A percentile compares a stretch with the other conserved stretches of the same genome.
phyloP scores from a whole-genome alignment of 2,113 vertebrate species.

The Pantherophis guttatus region DNA sequence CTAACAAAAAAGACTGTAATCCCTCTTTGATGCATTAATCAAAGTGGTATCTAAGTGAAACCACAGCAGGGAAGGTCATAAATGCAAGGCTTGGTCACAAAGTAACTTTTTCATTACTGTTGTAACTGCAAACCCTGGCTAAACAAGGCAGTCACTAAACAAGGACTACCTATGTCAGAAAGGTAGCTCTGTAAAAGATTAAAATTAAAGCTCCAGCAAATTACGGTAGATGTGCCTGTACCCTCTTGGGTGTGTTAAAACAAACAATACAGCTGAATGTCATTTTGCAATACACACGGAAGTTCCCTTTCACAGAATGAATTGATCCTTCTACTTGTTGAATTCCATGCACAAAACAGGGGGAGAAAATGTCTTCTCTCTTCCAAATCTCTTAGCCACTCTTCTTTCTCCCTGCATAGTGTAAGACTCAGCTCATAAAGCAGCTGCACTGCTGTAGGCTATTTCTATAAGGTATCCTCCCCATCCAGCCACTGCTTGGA shows the following conservation, averaged over 20 bases:
- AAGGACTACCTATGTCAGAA: neutral
- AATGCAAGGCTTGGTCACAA: neutral
- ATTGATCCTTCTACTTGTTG: neutral
- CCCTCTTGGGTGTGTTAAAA: neutral
- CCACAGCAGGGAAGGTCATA: neutral
- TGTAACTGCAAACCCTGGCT: neutral
- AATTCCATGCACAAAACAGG: neutral
- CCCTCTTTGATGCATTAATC: neutral
- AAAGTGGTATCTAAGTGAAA: neutral
- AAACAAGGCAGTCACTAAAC: neutral
- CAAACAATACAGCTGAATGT: neutral
- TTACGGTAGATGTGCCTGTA: neutral
- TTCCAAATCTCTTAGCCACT: constrained; percentile 5
- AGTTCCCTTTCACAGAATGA: neutral
- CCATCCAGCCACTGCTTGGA: neutral
- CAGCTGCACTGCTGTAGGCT: constrained; percentile 17
- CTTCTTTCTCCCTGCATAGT: neutral
- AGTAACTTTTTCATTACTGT: neutral
- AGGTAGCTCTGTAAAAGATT: neutral
- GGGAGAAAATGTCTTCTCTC: neutral
- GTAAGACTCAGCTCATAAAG: constrained; percentile 37
- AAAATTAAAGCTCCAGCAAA: neutral
- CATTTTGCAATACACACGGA: neutral
- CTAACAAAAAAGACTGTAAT: neutral
- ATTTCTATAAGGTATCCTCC: constrained; percentile 47